phyloP scores from a whole-genome alignment of 1,140 invertebrate genomes.

The Drosophila busckii region DNA sequence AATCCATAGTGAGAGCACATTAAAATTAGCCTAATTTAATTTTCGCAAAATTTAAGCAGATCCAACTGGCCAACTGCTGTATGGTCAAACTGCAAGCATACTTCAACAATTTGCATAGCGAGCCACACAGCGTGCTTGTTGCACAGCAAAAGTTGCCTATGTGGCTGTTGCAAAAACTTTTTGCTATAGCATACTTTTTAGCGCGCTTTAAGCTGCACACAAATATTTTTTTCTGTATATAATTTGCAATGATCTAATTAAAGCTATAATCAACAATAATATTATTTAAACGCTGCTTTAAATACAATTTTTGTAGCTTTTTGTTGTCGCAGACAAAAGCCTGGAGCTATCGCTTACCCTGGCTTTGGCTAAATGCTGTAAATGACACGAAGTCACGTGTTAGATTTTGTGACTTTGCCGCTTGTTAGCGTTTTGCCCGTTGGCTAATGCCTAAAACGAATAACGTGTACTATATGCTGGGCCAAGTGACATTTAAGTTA shows the following conservation, averaged over 20 bases:
- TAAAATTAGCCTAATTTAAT: slow-evolving; percentile 5
- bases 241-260: no score
- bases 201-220: slow-evolving; percentile 35
- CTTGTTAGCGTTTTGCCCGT: slow-evolving; percentile 68
- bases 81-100: no score
- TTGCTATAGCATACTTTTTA: slow-evolving; percentile 45
- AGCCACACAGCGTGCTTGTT: slow-evolving; percentile 14
- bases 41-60: slow-evolving; percentile 2
- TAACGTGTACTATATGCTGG: slow-evolving; percentile 60
- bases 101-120: slow-evolving; percentile 17
- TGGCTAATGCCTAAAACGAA: slow-evolving; percentile 72
- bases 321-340: slow-evolving; percentile 27
- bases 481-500: slow-evolving; percentile 61
- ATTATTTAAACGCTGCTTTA: no score
- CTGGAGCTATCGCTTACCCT: slow-evolving; percentile 34
- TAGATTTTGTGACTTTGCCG: slow-evolving; percentile 71
- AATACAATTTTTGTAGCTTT: no score
- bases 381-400: slow-evolving; percentile 76
- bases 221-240: no score
- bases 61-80: no score
- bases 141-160: slow-evolving; percentile 5
- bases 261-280: no score
- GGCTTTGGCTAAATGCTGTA: slow-evolving; percentile 51
- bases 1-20: slow-evolving; percentile 33
- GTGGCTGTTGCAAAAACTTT: neutral